Evolutionary conservation across 2,797 vertebrate genomes (phyloP).

Genomic region (Rhinophrynus dorsalis): DNA sequence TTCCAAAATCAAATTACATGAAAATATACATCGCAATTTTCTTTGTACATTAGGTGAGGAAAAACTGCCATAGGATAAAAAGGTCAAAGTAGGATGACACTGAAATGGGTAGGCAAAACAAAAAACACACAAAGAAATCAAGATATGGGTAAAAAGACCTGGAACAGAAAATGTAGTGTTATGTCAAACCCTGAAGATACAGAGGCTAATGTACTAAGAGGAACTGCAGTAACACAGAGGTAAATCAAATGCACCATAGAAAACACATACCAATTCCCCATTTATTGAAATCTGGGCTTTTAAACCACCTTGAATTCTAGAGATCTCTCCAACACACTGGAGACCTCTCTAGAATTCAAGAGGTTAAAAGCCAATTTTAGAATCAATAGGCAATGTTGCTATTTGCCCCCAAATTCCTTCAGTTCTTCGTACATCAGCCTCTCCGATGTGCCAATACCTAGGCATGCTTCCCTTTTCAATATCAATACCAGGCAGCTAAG

Average conservation of each 20-base stretch:
- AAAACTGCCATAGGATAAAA: conserved; percentile 74
- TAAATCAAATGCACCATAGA: no score
- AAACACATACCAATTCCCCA: no score
- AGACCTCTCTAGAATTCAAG: no score
- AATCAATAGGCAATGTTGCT: no score
- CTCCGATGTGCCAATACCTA: conserved; percentile 72
- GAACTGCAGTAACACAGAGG: no score
- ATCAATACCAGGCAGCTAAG: conserved; percentile 68
- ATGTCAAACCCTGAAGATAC: conserved; percentile 74
- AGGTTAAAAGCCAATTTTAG: no score
- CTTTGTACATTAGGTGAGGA: conserved; percentile 94
- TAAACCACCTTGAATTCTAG: no score
- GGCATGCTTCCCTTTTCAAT: conserved; percentile 86
- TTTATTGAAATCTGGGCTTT: no score
- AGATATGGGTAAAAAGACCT: conserved; percentile 24
- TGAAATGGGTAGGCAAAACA: conserved; percentile 57
- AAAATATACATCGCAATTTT: conserved; percentile 99
- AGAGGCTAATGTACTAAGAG: no score
- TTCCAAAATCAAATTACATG: conserved; percentile 94
- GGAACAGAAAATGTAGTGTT: conserved; percentile 48
- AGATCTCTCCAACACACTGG: no score
- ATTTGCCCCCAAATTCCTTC: no score
- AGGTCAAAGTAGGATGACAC: conserved; percentile 57
- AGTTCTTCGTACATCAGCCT: no score
- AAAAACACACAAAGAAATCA: conserved; percentile 54